phyloP scores from a whole-genome alignment of 2,797 vertebrate genomes.

The Netta rufina region DNA sequence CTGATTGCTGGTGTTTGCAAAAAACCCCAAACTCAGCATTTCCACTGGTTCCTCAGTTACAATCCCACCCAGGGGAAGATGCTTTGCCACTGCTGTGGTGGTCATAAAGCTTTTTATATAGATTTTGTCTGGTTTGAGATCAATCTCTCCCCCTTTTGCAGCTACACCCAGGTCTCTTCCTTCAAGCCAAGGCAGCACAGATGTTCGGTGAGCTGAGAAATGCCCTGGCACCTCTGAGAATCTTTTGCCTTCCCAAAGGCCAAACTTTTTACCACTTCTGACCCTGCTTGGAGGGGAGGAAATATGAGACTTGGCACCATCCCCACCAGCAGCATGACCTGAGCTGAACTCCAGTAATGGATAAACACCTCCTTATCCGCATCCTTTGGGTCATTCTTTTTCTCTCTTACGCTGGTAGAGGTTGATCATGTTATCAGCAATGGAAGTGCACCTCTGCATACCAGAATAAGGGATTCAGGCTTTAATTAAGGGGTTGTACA shows the following conservation, averaged over 20 bases:
- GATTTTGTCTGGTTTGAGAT: not conserved
- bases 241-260: not conserved
- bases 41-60: not conserved
- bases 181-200: rapidly evolving
- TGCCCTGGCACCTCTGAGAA: not conserved
- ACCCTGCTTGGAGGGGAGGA: not conserved
- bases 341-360: not conserved
- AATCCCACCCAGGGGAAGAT: not conserved
- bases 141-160: not conserved
- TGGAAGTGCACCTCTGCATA: not conserved
- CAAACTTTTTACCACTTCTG: not conserved
- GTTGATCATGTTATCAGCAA: not conserved
- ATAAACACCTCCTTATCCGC: not conserved
- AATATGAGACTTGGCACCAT: not conserved
- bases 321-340: not conserved
- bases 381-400: not conserved
- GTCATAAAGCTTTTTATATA: rapidly evolving
- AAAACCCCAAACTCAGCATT: not conserved
- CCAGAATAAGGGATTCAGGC: not conserved
- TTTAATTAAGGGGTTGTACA: constrained; percentile 30
- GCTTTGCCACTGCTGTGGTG: rapidly evolving
- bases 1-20: rapidly evolving
- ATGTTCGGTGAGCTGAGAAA: not conserved
- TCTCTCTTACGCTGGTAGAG: not conserved
- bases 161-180: not conserved